Percentiles rank a stretch among this genome's conserved stretches.
phyloP scores from a whole-genome alignment of 2,113 vertebrate species.

The Salvator merianae region DNA sequence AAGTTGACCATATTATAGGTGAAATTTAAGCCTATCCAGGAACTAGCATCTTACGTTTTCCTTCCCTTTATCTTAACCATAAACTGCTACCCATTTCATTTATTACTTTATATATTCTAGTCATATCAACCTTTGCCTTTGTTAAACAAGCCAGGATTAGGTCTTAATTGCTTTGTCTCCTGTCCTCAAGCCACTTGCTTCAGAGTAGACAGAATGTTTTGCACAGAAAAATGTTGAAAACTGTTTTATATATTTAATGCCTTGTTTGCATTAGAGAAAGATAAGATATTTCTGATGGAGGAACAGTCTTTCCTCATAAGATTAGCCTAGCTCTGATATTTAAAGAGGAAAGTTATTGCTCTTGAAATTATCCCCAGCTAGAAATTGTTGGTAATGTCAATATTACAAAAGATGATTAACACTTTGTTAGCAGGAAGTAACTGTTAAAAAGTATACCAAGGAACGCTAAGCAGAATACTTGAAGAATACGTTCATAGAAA shows the following conservation, averaged over 20 bases:
- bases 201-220: background rate
- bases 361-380: background rate
- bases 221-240: background rate
- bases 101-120: constrained; percentile 14
- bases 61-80: background rate
- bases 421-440: background rate
- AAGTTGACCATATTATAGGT: background rate
- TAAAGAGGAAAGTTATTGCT: background rate
- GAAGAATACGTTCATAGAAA: background rate
- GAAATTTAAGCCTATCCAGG: background rate
- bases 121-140: constrained; percentile 33
- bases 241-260: background rate
- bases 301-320: background rate
- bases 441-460: background rate
- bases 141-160: constrained; percentile 28
- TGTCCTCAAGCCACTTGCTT: background rate
- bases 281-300: constrained; percentile 16
- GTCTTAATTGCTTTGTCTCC: background rate
- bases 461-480: background rate
- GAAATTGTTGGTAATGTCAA: background rate
- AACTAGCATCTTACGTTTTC: constrained; percentile 6
- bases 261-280: background rate
- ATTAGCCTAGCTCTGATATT: background rate
- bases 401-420: background rate
- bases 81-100: constrained; percentile 8